Evolutionary conservation across 2,113 vertebrate genomes (phyloP).

Genomic region (Apeltes quadracus): DNA sequence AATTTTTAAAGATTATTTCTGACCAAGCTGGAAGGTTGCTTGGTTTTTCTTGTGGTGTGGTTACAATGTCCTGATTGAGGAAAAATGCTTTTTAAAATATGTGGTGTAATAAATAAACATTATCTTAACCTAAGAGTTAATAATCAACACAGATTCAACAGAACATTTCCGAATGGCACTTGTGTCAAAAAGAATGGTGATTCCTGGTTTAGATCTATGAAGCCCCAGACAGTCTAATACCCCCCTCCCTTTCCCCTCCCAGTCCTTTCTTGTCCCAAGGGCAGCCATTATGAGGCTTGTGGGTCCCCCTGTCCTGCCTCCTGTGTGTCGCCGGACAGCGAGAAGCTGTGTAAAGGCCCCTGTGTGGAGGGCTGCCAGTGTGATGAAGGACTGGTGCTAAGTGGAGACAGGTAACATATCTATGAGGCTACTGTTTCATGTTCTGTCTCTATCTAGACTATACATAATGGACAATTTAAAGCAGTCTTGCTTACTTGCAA

Average conservation of each 20-base stretch:
- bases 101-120: neutral
- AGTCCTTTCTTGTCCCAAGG: constrained; percentile 16
- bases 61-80: too few relatives aligned
- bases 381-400: constrained; percentile 16
- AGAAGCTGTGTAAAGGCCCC: neutral
- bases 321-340: neutral
- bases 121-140: neutral
- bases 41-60: too few relatives aligned
- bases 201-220: too few relatives aligned
- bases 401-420: constrained; percentile 35
- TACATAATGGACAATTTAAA: too few relatives aligned
- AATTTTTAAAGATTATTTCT: too few relatives aligned
- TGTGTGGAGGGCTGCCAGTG: constrained; percentile 49
- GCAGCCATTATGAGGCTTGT: constrained; percentile 39
- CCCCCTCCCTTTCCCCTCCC: neutral
- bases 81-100: neutral
- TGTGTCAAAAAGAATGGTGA: too few relatives aligned
- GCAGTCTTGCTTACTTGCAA: too few relatives aligned
- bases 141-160: neutral
- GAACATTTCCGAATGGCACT: neutral
- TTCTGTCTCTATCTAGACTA: too few relatives aligned
- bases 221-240: too few relatives aligned
- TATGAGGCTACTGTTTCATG: too few relatives aligned
- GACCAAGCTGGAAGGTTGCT: too few relatives aligned
- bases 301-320: constrained; percentile 25